Conservation (phyloP, 1,140 invertebrate species). For the Plectrocnemia conspersa region DNA sequence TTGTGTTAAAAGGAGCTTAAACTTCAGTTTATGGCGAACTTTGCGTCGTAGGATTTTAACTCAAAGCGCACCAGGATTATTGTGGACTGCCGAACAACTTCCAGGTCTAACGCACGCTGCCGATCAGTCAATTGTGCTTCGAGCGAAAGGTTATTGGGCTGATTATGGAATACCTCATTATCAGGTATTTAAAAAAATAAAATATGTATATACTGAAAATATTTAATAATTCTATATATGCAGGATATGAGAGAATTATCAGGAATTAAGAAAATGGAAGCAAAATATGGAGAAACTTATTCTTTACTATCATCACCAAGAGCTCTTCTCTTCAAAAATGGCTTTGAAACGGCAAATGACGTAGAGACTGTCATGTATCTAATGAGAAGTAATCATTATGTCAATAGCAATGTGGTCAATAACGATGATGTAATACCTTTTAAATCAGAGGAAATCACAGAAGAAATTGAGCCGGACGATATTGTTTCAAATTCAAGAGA, state of each 20-base stretch:
- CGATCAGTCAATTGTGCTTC: conserved; percentile 67
- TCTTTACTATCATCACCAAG: conserved; percentile 44
- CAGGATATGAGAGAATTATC: conserved; percentile 47
- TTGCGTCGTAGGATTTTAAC: conserved; percentile 36
- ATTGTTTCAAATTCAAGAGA: conserved; percentile 29
- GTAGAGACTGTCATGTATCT: conserved; percentile 43
- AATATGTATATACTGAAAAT: neutral
- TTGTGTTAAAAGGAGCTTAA: conserved; percentile 12
- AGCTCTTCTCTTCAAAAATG: conserved; percentile 43
- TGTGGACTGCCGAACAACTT: conserved; percentile 82
- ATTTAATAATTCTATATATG: no score
- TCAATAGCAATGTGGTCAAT: conserved; percentile 25
- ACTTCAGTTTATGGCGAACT: conserved; percentile 27
- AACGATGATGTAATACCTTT: conserved; percentile 25
- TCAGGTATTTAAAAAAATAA: conserved; percentile 43
- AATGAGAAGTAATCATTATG: conserved; percentile 44
- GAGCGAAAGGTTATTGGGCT: conserved; percentile 66
- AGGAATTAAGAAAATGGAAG: conserved; percentile 43
- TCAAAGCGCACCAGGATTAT: conserved; percentile 52
- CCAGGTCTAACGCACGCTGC: conserved; percentile 60
- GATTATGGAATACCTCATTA: conserved; percentile 78
- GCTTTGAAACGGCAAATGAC: conserved; percentile 44
- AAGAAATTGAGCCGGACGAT: conserved; percentile 32
- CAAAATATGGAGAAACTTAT: conserved; percentile 42
- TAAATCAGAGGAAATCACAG: conserved; percentile 17